Percentiles rank a stretch among this genome's conserved stretches.
Conservation (phyloP, 2,113 vertebrate genomes). For the Podocnemis expansa region DNA sequence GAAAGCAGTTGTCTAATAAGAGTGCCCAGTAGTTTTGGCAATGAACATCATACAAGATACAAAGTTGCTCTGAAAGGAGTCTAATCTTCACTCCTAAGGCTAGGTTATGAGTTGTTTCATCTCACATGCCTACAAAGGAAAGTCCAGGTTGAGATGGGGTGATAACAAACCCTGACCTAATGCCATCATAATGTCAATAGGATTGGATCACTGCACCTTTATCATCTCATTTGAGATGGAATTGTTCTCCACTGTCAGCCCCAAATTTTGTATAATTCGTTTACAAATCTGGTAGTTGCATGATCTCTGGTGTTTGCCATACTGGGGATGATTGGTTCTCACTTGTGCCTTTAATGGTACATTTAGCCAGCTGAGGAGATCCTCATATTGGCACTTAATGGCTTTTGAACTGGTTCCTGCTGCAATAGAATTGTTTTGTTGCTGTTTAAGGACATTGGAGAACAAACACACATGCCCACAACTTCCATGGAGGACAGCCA, state of each 20-base stretch:
- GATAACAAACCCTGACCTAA: not conserved
- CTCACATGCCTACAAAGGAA: not conserved
- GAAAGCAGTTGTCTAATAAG: not conserved
- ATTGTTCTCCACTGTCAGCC: not conserved
- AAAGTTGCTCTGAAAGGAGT: not conserved
- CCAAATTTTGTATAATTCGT: not conserved
- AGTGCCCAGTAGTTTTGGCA: not conserved
- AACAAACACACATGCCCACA: not conserved
- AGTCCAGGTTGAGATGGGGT: not conserved
- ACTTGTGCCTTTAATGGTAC: conserved; percentile 45
- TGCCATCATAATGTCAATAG: not conserved
- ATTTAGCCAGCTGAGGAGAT: conserved; percentile 39
- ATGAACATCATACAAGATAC: not conserved
- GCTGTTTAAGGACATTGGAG: conserved; percentile 24
- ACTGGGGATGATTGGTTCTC: conserved; percentile 34
- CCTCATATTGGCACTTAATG: conserved; percentile 13
- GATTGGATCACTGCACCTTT: not conserved
- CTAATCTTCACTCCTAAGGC: not conserved
- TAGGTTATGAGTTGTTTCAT: not conserved
- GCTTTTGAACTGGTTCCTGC: conserved; percentile 41
- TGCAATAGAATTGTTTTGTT: conserved; percentile 36
- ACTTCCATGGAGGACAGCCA: not conserved
- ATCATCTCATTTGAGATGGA: conserved; percentile 19
- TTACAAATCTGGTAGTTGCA: not conserved
- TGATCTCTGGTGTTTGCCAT: conserved; percentile 15